Evolutionary conservation across 2,113 vertebrate genomes (phyloP).

Genomic region (Pseudopodoces humilis): DNA sequence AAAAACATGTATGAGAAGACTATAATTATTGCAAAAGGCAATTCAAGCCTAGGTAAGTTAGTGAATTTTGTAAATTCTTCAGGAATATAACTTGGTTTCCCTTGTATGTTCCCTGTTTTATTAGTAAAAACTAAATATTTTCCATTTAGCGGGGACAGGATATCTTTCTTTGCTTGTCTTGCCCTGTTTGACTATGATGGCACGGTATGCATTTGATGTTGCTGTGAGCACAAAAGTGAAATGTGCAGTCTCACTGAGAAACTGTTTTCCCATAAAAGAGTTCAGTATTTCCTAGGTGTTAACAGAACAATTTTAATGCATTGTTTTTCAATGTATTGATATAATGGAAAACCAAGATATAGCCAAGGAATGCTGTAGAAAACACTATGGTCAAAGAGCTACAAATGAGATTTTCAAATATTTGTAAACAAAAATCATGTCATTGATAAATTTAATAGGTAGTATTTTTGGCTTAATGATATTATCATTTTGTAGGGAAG

Average conservation of each 20-base stretch:
- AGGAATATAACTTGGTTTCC: not conserved
- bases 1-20: constrained; percentile 85
- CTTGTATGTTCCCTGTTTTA: constrained; percentile 37
- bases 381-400: not conserved
- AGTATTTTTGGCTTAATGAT: not conserved
- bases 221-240: not conserved
- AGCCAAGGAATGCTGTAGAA: not conserved
- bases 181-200: not conserved
- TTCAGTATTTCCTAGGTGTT: not conserved
- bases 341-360: not conserved
- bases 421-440: not conserved
- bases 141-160: not conserved
- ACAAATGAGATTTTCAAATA: not conserved
- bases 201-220: not conserved
- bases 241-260: not conserved
- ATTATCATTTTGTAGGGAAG: not conserved
- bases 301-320: not conserved
- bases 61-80: not conserved
- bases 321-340: not conserved
- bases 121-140: not conserved
- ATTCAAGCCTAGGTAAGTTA: constrained; percentile 90
- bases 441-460: not conserved
- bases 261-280: not conserved
- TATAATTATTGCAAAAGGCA: constrained; percentile 93
- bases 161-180: not conserved